phyloP scores from a whole-genome alignment of 2,113 vertebrate species.

The Circaetus gallicus region DNA sequence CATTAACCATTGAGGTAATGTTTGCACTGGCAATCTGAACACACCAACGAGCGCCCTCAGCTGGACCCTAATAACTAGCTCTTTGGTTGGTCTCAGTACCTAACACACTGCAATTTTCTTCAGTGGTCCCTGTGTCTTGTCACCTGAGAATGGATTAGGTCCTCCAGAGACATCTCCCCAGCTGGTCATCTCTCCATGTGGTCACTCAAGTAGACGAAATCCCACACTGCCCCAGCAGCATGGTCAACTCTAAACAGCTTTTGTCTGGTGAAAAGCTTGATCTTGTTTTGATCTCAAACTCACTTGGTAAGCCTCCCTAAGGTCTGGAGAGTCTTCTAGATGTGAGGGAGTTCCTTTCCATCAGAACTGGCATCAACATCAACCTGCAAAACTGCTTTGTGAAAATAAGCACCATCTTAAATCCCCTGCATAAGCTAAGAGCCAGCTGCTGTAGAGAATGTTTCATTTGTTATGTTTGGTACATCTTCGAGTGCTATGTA shows the following conservation, averaged over 20 bases:
- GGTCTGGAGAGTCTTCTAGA: neutral
- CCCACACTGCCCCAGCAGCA: neutral
- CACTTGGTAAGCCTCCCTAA: neutral
- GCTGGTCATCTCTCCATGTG: neutral
- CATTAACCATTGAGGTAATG: neutral
- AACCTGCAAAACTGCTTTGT: neutral
- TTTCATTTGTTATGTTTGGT: neutral
- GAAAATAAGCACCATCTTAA: neutral
- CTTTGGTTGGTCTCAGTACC: neutral
- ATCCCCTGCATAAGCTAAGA: neutral
- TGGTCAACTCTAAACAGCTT: neutral
- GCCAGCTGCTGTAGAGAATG: neutral
- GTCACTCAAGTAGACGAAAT: neutral
- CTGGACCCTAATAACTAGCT: neutral
- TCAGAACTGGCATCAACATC: accelerated
- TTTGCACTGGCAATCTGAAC: neutral
- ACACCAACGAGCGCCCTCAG: neutral
- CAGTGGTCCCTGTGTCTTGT: neutral
- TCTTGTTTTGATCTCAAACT: neutral
- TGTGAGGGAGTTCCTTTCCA: neutral
- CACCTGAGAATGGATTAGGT: neutral
- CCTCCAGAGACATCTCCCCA: neutral
- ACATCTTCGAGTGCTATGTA: neutral
- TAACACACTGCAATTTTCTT: neutral
- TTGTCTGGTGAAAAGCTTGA: neutral